Base-by-base conservation (phyloP, 2,888 invertebrate species). In the Malachius bipustulatus region DNA sequence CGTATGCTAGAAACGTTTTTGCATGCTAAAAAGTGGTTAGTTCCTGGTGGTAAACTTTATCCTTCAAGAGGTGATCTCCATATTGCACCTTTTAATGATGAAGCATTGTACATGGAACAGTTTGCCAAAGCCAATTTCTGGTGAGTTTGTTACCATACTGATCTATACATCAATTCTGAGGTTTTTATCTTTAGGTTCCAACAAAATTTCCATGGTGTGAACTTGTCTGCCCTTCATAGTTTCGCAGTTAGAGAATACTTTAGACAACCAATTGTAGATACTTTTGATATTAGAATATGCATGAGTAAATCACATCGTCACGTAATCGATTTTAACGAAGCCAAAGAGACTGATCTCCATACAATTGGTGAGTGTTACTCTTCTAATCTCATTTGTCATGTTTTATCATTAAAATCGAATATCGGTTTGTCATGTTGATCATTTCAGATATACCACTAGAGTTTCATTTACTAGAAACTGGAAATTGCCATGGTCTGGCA, bases 81-180 rank as follows among this genome's bases (percentile, higher is more conserved):
- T 57, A 82, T 98, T 59, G 94, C 94, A 32, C 96, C 98, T 0
- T 98, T 98, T 61, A 89, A 88, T 29, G 98, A 98, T 60, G 97
- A 98, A 62, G 83, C 91, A 15, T 72, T 98, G 26, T 98, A 87
- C 59, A 90, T 93, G 79, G 97, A 98, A 62, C 96, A 97, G 60
- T 90, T 88, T 55, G 91, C 91, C 54, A 98, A 98, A 66, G 93
- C 96, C 0, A 96, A 96, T 61, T 98, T 98, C 63, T 98, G 97
- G 97, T 72, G 52, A 53, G 56, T 8, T 28, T 28, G 9, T 28
- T 28, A 6, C 11, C 28, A 28, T 6, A 9, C 9, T 4, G 8
- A 28, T 8, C 4, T 10, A 8, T 11, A 28, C 8, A 28, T 28
- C 4, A 28, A n/a, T n/a, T n/a, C n/a, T n/a, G n/a, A n/a, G n/a